These are phyloP conservation scores for Theristicus caerulescens DNA, from an alignment of 2,113 vertebrate species.

Conservation along the genomic window DNA sequence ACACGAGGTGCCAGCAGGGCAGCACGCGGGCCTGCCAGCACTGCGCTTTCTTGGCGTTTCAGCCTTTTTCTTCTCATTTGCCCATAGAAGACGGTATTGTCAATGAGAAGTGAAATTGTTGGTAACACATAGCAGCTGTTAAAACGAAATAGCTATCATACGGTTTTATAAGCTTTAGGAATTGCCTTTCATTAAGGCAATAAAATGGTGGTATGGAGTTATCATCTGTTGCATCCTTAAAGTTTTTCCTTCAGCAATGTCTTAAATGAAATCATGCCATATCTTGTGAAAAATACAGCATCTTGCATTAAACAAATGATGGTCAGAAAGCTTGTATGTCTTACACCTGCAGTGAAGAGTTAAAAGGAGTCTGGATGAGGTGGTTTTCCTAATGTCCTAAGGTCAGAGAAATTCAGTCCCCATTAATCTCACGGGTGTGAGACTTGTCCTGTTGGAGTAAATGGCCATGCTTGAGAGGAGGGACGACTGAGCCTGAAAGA, in stretches of 20 bases:
- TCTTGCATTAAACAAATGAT: background rate
- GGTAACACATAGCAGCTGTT: background rate
- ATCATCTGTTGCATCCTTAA: background rate
- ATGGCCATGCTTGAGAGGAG: background rate
- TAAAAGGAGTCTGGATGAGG: background rate
- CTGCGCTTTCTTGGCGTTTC: background rate
- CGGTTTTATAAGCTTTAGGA: background rate
- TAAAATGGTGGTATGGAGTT: background rate
- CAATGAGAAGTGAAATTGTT: background rate
- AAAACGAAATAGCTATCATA: background rate
- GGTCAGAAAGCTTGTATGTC: background rate
- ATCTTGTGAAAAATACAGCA: background rate
- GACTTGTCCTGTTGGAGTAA: background rate
- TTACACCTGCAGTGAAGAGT: background rate
- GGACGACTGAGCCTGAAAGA: background rate
- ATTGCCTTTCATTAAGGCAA: background rate
- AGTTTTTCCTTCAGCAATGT: background rate
- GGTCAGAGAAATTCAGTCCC: background rate
- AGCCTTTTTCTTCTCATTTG: background rate
- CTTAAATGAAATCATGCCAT: background rate
- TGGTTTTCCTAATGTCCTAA: background rate
- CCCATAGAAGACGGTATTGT: background rate
- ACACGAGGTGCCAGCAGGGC: background rate
- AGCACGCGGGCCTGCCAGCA: background rate
- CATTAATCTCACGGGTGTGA: fast-evolving